Evolutionary conservation across 2,888 invertebrate species (phyloP).

Genomic region (Phytoseiulus persimilis): DNA sequence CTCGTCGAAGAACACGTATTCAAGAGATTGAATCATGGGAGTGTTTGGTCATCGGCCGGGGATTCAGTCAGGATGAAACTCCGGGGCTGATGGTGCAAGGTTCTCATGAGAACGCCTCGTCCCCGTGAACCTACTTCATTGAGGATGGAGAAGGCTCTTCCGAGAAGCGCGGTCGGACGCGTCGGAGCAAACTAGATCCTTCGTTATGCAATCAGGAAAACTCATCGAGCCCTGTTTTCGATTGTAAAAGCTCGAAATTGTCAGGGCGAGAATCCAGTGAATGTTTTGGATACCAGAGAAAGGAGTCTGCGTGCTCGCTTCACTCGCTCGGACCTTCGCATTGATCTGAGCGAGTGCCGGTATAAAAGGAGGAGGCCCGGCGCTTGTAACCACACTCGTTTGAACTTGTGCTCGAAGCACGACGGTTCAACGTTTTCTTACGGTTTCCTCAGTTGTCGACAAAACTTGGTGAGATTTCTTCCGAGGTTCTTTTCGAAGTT

Average conservation of each 20-base stretch:
- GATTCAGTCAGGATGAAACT: no score
- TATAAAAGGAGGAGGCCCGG: background rate
- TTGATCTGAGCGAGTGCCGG: background rate
- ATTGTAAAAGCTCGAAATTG: no score
- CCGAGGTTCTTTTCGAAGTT: background rate
- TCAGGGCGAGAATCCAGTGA: no score
- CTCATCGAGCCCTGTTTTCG: no score
- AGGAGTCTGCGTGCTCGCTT: no score
- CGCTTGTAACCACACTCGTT: background rate
- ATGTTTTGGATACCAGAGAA: no score
- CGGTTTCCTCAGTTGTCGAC: background rate
- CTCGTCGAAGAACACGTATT: no score
- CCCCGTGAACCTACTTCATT: no score
- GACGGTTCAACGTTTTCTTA: conserved; percentile 8
- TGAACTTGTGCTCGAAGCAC: conserved; percentile 39
- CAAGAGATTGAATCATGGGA: no score
- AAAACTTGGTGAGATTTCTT: background rate
- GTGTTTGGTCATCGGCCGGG: no score
- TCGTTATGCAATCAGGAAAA: background rate
- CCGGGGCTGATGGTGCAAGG: no score
- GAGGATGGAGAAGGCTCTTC: background rate
- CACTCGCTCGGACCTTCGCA: background rate
- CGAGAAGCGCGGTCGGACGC: background rate
- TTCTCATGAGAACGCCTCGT: no score
- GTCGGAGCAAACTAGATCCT: background rate